phyloP scores from a whole-genome alignment of 1,140 invertebrate genomes.

The Periplaneta americana region DNA sequence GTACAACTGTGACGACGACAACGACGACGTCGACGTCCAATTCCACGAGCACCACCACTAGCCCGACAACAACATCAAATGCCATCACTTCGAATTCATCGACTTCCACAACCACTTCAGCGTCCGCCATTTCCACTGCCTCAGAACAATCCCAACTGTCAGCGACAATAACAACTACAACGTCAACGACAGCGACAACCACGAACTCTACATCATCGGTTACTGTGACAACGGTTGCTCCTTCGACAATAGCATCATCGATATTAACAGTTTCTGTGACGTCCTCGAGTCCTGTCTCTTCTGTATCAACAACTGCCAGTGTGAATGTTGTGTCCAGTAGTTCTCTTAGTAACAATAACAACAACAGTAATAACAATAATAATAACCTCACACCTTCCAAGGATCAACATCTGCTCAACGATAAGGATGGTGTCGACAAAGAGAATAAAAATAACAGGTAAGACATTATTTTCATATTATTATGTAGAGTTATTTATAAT shows the following conservation, averaged over 20 bases:
- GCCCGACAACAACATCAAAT: conserved; percentile 25
- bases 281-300: conserved; percentile 5
- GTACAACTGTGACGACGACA: conserved; percentile 15
- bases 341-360: neutral
- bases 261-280: conserved; percentile 28
- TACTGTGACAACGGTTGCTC: conserved; percentile 22
- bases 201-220: conserved; percentile 27
- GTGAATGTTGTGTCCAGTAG: neutral
- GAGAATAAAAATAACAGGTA: neutral
- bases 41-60: conserved; percentile 26
- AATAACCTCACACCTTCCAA: neutral
- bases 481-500: too few species aligned
- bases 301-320: neutral
- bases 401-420: neutral
- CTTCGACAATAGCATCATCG: conserved; percentile 31
- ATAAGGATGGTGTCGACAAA: neutral
- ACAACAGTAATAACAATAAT: neutral
- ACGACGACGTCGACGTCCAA: conserved; percentile 30
- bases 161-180: conserved; percentile 7
- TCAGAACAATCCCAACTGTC: conserved; percentile 18
- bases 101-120: conserved; percentile 12
- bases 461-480: neutral
- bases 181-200: conserved; percentile 27
- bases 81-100: conserved; percentile 16
- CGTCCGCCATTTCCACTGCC: conserved; percentile 5